Base-by-base conservation (phyloP, 2,797 vertebrate genomes). In the Peromyscus aztecus region DNA sequence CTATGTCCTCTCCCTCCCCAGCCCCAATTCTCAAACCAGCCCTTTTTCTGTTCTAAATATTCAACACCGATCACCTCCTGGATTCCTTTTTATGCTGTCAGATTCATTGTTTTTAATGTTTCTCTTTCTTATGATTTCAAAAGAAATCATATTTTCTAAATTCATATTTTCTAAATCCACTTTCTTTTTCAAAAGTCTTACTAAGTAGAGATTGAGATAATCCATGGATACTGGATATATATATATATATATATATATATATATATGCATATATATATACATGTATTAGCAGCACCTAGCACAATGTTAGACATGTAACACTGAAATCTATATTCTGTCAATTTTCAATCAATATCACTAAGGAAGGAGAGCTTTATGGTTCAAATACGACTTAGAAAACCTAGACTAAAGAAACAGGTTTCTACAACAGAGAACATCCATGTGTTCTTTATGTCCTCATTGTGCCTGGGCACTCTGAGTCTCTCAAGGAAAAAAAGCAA, bases 31-130 rank as follows among this genome's bases (percentile, higher is more conserved):
- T 86, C 63, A 13, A 91, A 82, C 46, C 87, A 86, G 52, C 4
- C 11, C 27, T 6, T 78, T 96, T 91, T 95, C 49, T 94, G 19
- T 82, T 82, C 23, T 71, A 52, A 80, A 92, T 89, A 46, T 75
- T 21, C 12, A 89, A 6, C 21, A 43, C 49, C 37, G 16, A 29
- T 93, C 52, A 73, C 8, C 27, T 37, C 9, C 10, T 77, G 34
- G 5, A 8, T 77, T 40, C 21, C 5, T 75, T 49, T 67, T 10
- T 52, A 14, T 29, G 77, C 21, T 73, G 81, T 31, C 19, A 63
- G n/a, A 61, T 59, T 77, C 52, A 10, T 43, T 78, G 13, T 77
- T 75, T 59, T 40, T 49, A 63, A 91, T 73, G 63, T 27, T 85
- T 87, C 40, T 86, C 29, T 95, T 76, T 81, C 12, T 43, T 86